These are phyloP conservation scores for Chiridota heheva DNA, from an alignment of 35 echinoderm and acorn worm species.

Conservation along the genomic window DNA sequence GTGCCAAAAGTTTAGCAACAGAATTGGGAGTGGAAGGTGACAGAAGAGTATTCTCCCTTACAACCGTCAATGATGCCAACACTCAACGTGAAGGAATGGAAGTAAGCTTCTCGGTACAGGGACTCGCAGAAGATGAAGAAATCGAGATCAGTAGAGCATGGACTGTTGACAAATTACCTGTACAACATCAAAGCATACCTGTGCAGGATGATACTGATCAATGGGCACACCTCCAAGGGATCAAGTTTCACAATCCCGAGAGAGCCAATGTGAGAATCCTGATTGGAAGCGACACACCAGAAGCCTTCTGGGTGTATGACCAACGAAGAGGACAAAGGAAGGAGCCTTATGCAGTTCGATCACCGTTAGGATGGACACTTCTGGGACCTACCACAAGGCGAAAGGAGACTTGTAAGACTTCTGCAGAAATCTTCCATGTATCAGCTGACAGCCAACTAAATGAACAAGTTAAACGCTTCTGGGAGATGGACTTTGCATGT, in stretches of 20 bases:
- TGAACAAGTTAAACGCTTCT: conserved; percentile 17
- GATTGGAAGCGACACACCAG: conserved; percentile 15
- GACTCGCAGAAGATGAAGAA: too few relatives aligned
- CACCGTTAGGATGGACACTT: conserved; percentile 5
- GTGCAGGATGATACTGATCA: too few relatives aligned
- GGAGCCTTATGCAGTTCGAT: conserved; percentile 14
- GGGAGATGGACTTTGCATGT: conserved; percentile 36
- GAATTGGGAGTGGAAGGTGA: conserved; percentile 2
- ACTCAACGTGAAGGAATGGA: neutral
- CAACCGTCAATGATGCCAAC: conserved; percentile 5
- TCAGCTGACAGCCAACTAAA: neutral
- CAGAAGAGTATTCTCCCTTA: neutral
- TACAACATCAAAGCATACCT: too few relatives aligned
- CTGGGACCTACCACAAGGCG: conserved; percentile 13
- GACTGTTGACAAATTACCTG: too few relatives aligned
- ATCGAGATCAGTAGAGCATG: too few relatives aligned
- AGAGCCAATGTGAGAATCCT: conserved; percentile 10
- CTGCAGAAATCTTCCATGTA: conserved; percentile 29
- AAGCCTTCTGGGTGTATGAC: neutral
- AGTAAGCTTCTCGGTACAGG: neutral
- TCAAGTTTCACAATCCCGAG: conserved; percentile 25
- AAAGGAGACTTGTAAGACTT: neutral
- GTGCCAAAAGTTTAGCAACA: neutral
- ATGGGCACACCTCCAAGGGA: conserved; percentile 38
- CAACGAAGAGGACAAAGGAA: conserved; percentile 2